Conservation (phyloP, 2,888 invertebrate species). For the Antheraea yamamai region DNA sequence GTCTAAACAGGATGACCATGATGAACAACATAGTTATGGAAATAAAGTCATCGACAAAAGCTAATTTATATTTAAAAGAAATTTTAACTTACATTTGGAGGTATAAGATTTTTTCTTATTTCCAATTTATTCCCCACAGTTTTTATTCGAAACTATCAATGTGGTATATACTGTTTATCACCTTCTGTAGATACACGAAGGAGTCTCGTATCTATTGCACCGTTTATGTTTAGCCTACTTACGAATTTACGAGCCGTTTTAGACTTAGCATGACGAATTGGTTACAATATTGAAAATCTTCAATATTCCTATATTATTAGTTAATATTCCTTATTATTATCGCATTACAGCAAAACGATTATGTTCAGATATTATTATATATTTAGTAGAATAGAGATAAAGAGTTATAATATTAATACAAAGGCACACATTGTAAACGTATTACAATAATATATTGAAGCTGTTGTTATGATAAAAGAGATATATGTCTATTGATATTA, state of each 20-base stretch:
- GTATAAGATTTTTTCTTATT: too few relatives aligned
- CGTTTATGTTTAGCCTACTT: neutral
- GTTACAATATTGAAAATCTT: neutral
- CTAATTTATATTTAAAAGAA: too few relatives aligned
- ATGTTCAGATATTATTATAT: conserved; percentile 15
- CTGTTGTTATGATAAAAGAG: neutral
- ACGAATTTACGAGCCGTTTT: neutral
- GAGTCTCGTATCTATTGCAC: neutral
- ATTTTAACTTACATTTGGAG: too few relatives aligned
- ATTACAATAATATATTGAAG: conserved; percentile 28
- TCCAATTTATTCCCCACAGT: neutral
- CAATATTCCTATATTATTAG: neutral
- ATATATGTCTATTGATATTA: neutral
- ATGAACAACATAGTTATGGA: too few relatives aligned
- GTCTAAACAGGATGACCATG: too few relatives aligned
- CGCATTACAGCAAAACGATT: conserved; percentile 11
- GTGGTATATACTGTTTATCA: neutral
- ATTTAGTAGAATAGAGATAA: conserved; percentile 27
- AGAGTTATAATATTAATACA: conserved; percentile 25
- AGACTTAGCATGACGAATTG: neutral
- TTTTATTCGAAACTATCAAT: neutral
- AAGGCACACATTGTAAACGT: conserved; percentile 53
- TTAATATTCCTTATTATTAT: conserved; percentile 15
- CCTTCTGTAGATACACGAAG: neutral
- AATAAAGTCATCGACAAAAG: too few relatives aligned